Conservation (phyloP, 2,113 vertebrate species). For the Syngnathus scovelli region DNA sequence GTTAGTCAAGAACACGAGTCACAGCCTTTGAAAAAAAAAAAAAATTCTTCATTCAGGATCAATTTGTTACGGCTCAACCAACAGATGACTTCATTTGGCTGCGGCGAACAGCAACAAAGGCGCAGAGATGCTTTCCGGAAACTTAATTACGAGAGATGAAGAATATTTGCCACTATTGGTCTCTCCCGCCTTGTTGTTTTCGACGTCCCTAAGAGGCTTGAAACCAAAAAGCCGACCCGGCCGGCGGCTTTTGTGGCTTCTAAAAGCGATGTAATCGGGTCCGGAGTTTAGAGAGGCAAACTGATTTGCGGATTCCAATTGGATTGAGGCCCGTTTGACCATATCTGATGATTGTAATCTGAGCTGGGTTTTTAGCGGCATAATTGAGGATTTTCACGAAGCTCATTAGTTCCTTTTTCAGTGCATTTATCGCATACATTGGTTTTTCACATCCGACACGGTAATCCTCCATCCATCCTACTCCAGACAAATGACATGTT, state of each 20-base stretch:
- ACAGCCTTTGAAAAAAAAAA: constrained; percentile 8
- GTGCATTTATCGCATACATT: constrained; percentile 4
- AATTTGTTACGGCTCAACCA: neutral
- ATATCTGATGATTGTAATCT: constrained; percentile 53
- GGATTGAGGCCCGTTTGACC: constrained; percentile 45
- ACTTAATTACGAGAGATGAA: constrained; percentile 23
- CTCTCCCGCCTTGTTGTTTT: neutral
- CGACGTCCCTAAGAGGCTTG: constrained; percentile 61
- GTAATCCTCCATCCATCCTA: constrained; percentile 51
- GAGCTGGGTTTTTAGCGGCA: constrained; percentile 15
- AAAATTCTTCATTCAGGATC: constrained; percentile 5
- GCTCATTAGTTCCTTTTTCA: constrained; percentile 7
- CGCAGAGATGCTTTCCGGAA: constrained; percentile 19
- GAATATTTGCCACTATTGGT: neutral
- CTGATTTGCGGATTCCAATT: constrained; percentile 61
- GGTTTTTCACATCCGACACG: constrained; percentile 17
- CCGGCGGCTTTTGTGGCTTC: constrained; percentile 51
- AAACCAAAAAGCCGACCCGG: constrained; percentile 53
- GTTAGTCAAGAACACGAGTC: constrained; percentile 22
- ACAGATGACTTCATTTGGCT: constrained; percentile 9
- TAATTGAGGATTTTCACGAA: constrained; percentile 17
- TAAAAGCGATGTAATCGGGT: constrained; percentile 60
- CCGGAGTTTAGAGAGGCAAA: constrained; percentile 53
- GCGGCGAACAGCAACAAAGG: neutral
- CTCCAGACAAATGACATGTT: constrained; percentile 68